Evolutionary conservation across 2,888 invertebrate genomes (phyloP).

Genomic region (Gnatocerus cornutus): DNA sequence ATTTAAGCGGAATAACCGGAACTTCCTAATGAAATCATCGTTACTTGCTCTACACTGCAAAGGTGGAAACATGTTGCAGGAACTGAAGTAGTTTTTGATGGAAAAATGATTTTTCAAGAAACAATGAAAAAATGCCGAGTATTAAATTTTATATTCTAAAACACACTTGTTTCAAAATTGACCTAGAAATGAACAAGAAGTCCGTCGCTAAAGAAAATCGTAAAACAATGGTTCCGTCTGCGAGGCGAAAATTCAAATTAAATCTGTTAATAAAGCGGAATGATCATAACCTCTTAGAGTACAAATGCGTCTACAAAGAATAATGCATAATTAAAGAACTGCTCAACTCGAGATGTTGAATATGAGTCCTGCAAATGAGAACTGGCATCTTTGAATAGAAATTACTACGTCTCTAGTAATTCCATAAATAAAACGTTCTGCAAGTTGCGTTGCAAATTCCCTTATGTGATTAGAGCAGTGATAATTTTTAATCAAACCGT

Average conservation of each 20-base stretch:
- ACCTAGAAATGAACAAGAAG: not conserved
- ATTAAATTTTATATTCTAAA: too few species aligned
- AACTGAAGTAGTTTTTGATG: too few species aligned
- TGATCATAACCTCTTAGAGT: not conserved
- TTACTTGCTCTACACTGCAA: too few species aligned
- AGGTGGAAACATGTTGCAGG: too few species aligned
- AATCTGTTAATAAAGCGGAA: not conserved
- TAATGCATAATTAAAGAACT: slow-evolving; percentile 1
- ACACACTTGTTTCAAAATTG: too few species aligned
- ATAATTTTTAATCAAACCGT: slow-evolving; percentile 2
- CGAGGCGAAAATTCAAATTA: not conserved
- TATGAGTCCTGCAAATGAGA: too few species aligned
- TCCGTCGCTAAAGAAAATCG: not conserved
- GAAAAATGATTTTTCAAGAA: too few species aligned
- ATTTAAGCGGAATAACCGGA: too few species aligned
- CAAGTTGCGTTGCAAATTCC: not conserved
- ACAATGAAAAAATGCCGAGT: too few species aligned
- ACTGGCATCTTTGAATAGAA: not conserved
- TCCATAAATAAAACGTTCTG: not conserved
- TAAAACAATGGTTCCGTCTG: not conserved
- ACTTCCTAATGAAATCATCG: too few species aligned
- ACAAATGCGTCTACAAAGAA: not conserved
- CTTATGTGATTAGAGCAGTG: not conserved
- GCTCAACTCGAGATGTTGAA: not conserved
- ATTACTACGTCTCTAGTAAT: not conserved